Evolutionary conservation across 2,113 vertebrate genomes (phyloP), one percentile per base, ranked within the genome.

Genomic region (Mirounga angustirostris): DNA sequence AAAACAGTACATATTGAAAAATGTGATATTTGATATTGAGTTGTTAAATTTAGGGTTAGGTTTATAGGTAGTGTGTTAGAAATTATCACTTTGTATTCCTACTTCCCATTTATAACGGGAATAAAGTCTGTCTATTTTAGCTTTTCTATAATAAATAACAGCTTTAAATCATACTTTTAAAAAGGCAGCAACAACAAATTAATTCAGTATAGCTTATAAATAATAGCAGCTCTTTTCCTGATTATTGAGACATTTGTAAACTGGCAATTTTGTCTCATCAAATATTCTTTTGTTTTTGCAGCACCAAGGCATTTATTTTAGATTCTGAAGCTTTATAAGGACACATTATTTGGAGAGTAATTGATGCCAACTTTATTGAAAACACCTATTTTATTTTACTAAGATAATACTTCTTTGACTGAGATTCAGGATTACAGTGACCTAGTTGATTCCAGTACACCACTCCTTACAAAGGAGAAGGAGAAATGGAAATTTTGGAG

Each of bases 211-310:
- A 96, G 78, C 83, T 58, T 97, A 36, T 96, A 95, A 98, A 97
- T 96, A 96, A 83, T 96, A 96, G 79, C 63, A 89, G 63, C 87
- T 97, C 91, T 98, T 98, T 98, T 98, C 73, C 83, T 86, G 46
- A 46, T 98, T 97, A 71, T 63, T 65, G n/a, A 96, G 52, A 88
- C 76, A 67, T 95, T 95, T 85, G 69, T 96, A 92, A 97, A n/a
- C 50, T 96, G 81, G 97, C 95, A 95, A 92, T 98, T 98, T 96
- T 94, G 84, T 95, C 46, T 86, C 96, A 95, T 96, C 88, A 96
- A 94, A 83, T 91, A 92, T 76, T 94, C 89, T 93, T 98, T 98
- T 98, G 58, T 97, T 94, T 73, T 54, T 96, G 88, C 96, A 98
- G 73, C 65, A 97, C 16, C 16, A 63, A 52, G 2, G 2, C 65